phyloP scores from a whole-genome alignment of 2,113 vertebrate genomes.

The Amphiprion percula region DNA sequence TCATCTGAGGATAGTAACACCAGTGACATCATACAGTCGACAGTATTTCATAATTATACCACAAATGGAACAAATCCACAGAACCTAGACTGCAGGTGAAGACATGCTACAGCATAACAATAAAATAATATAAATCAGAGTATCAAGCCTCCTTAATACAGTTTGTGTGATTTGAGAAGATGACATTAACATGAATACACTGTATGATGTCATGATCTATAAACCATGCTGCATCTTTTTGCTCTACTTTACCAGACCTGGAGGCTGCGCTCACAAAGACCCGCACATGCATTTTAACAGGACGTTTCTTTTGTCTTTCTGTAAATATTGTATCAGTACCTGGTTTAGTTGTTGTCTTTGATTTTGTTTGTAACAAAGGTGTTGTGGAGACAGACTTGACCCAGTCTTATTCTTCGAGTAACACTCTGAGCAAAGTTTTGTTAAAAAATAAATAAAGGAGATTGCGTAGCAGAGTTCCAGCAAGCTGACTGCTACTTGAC shows the following conservation, averaged over 20 bases:
- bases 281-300: slow-evolving; percentile 12
- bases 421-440: slow-evolving; percentile 44
- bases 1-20: slow-evolving; percentile 13
- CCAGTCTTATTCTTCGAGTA: slow-evolving; percentile 26
- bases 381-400: slow-evolving; percentile 36
- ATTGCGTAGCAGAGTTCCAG: slow-evolving; percentile 37
- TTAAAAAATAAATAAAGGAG: slow-evolving; percentile 16
- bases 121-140: background rate
- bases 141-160: background rate
- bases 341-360: slow-evolving; percentile 70
- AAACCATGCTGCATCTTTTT: slow-evolving; percentile 2
- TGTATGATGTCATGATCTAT: background rate
- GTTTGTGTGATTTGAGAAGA: background rate
- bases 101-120: background rate
- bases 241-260: slow-evolving; percentile 1
- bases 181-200: slow-evolving; percentile 1
- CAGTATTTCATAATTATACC: slow-evolving; percentile 6
- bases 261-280: slow-evolving; percentile 5
- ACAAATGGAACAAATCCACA: background rate
- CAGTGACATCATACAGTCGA: background rate
- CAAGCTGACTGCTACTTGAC: slow-evolving; percentile 54
- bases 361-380: slow-evolving; percentile 61
- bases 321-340: slow-evolving; percentile 60
- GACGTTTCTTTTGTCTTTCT: slow-evolving; percentile 39
- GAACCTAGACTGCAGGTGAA: slow-evolving; percentile 3